A percentile compares a stretch with the other conserved stretches of the same genome.
Evolutionary conservation across 2,113 vertebrate genomes (phyloP).

Genomic region (Phalacrocorax brasilianus): DNA sequence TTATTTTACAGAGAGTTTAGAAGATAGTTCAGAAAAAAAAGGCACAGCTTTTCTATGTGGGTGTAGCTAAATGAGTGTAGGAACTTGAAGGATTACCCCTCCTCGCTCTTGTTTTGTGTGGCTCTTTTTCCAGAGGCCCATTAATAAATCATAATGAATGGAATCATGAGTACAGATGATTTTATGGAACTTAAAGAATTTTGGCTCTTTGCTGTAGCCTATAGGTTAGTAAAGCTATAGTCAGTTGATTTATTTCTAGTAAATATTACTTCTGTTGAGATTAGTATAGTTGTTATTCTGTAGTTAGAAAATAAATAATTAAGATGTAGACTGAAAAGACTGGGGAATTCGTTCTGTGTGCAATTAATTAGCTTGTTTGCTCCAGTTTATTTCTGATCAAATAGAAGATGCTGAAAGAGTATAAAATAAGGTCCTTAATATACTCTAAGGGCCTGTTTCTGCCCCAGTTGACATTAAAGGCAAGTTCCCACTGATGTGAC

Average conservation of each 20-base stretch:
- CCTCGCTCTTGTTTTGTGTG: not conserved
- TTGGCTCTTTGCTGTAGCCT: not conserved
- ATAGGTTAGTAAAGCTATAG: not conserved
- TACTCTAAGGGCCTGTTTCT: constrained; percentile 48
- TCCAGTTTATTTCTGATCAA: constrained; percentile 58
- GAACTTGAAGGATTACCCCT: not conserved
- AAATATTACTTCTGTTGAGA: constrained; percentile 25
- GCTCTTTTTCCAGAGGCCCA: not conserved
- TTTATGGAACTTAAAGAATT: not conserved
- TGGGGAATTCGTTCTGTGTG: constrained; percentile 36
- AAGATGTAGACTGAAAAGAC: constrained; percentile 46
- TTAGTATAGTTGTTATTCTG: constrained; percentile 4
- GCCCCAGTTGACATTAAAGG: constrained; percentile 13
- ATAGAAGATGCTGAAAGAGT: constrained; percentile 20
- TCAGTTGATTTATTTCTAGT: constrained; percentile 43
- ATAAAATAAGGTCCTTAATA: constrained; percentile 15
- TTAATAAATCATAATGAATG: not conserved
- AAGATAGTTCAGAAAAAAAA: not conserved
- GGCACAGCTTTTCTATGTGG: not conserved
- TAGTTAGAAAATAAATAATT: constrained; percentile 68
- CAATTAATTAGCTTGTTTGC: constrained; percentile 62
- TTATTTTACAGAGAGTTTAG: not conserved
- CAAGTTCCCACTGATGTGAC: constrained; percentile 3
- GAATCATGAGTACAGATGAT: not conserved
- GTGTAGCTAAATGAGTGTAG: not conserved